Evolutionary conservation across 64 coral and sea anemone genomes (phyloP), one percentile per base, ranked within the genome.

Genomic region (Catalaphyllia jardinei): DNA sequence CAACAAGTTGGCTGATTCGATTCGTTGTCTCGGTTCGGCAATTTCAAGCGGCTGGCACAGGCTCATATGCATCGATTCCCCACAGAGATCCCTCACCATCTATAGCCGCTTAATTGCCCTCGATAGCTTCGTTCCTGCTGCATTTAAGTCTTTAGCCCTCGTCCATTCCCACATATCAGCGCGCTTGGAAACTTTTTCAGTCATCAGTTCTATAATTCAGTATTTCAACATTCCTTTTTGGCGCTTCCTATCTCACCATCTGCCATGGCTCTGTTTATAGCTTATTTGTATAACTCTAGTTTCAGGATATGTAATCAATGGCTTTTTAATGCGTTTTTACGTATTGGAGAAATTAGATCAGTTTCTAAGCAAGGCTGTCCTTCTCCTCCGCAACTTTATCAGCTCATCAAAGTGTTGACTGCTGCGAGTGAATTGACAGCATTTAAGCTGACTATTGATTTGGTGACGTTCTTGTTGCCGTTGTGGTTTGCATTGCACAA

Each of bases 131-230:
- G n/a, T n/a, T n/a, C n/a, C n/a, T n/a, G n/a, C n/a, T n/a, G n/a
- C n/a, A n/a, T n/a, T n/a, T n/a, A n/a, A n/a, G n/a, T n/a, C n/a
- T n/a, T n/a, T n/a, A n/a, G n/a, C n/a, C n/a, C n/a, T n/a, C n/a
- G n/a, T n/a, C n/a, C n/a, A n/a, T n/a, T n/a, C n/a, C n/a, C n/a
- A n/a, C n/a, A n/a, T n/a, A n/a, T n/a, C n/a, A n/a, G n/a, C n/a
- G n/a, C n/a, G n/a, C n/a, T n/a, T 88, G 86, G 86, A 57, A 77
- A 46, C 27, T 76, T 88, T 88, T 50, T n/a, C n/a, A n/a, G n/a
- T 73, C 24, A 77, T 25, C 71, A 76, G 27, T 88, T 88, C 61
- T 12, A 75, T 76, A 28, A 52, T 57, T 12, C 6, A 74, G 46
- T 75, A 28, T 87, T 74, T 46, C 15, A 55, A 17, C 11, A 22